phyloP scores from a whole-genome alignment of 37 sponge, comb jelly and placozoan species.

The Amphimedon queenslandica region DNA sequence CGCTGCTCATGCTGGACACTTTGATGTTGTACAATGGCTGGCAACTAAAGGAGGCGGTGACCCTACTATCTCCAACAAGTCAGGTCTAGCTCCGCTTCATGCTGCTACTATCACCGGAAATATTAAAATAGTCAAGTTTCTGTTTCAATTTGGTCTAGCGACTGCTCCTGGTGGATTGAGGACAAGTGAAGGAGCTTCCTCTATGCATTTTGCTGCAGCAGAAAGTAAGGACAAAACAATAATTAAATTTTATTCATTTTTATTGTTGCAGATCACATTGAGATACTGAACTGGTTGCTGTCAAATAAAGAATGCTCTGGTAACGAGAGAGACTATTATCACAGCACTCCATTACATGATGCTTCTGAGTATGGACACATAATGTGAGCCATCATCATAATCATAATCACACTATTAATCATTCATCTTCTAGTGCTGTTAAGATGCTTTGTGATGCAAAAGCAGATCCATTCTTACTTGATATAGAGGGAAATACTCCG shows the following conservation, averaged over 20 bases:
- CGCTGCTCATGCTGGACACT: conserved; percentile 77
- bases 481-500: conserved; percentile 55
- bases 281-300: conserved; percentile 67
- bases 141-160: conserved; percentile 72
- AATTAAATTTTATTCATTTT: neutral
- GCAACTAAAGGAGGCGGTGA: conserved; percentile 84
- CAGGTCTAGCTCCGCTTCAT: conserved; percentile 77
- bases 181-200: conserved; percentile 62
- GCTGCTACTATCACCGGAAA: conserved; percentile 79
- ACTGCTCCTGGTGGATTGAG: conserved; percentile 66
- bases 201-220: conserved; percentile 75
- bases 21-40: conserved; percentile 66
- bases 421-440: conserved; percentile 19
- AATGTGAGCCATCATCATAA: conserved; percentile 28
- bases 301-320: conserved; percentile 57
- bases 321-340: conserved; percentile 73
- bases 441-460: conserved; percentile 42
- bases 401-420: neutral
- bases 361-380: conserved; percentile 80
- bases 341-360: conserved; percentile 77
- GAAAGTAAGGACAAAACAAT: conserved; percentile 25
- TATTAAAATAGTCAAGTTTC: conserved; percentile 60
- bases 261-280: conserved; percentile 41
- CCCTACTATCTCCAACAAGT: conserved; percentile 53
- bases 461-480: conserved; percentile 25